phyloP scores from a whole-genome alignment of 2,113 vertebrate species.

The Rhodinocichla rosea region DNA sequence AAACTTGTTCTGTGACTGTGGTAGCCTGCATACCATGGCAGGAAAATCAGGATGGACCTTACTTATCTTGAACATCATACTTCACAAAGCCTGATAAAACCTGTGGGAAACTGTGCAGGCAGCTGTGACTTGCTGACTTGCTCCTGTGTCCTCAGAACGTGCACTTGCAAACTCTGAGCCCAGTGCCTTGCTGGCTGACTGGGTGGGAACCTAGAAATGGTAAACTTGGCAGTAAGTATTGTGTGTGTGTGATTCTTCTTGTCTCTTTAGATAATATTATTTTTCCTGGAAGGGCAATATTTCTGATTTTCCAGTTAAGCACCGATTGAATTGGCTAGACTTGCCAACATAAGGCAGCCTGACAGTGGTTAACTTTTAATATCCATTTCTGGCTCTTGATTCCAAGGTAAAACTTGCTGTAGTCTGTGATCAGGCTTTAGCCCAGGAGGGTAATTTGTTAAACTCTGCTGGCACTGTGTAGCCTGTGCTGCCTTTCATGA shows the following conservation, averaged over 20 bases:
- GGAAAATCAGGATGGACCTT: slow-evolving; percentile 29
- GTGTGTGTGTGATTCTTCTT: not conserved
- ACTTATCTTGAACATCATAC: not conserved
- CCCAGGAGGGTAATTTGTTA: not conserved
- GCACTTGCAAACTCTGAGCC: not conserved
- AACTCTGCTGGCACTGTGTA: not conserved
- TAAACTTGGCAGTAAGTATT: not conserved
- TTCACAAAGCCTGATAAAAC: not conserved
- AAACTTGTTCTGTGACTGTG: slow-evolving; percentile 28
- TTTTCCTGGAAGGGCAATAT: not conserved
- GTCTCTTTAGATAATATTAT: not conserved
- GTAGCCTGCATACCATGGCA: not conserved
- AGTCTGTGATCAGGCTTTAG: not conserved
- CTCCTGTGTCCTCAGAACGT: not conserved
- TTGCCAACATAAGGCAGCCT: not conserved
- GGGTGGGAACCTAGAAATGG: not conserved
- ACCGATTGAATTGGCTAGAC: not conserved
- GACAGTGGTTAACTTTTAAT: not conserved
- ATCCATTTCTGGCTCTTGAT: not conserved
- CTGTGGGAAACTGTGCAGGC: not conserved
- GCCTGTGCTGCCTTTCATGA: not conserved
- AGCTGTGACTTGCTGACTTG: not conserved
- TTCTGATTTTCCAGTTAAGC: not conserved
- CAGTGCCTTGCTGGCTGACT: not conserved
- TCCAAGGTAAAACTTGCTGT: not conserved